Percentiles rank a stretch among this genome's conserved stretches.
Evolutionary conservation across 2,113 vertebrate genomes (phyloP).

Genomic region (Monopterus albus): DNA sequence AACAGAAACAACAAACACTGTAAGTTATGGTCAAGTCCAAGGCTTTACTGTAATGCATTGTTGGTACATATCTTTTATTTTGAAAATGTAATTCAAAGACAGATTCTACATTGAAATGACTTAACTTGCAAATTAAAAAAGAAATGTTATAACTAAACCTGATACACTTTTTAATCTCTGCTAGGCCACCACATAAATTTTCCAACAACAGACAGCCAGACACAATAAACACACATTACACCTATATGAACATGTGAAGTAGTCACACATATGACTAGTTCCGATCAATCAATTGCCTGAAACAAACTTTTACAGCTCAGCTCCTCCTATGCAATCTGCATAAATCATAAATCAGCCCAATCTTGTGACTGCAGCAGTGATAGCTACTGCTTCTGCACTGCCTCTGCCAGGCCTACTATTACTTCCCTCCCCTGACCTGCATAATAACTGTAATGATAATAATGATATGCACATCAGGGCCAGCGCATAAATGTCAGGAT

Average conservation of each 20-base stretch:
- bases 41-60: not conserved
- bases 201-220: constrained; percentile 29
- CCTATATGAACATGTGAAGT: constrained; percentile 63
- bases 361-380: constrained; percentile 75
- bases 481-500: constrained; percentile 79
- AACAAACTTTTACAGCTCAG: constrained; percentile 79
- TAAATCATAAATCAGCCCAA: constrained; percentile 82
- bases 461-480: constrained; percentile 78
- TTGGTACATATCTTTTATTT: not conserved
- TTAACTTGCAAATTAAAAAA: not conserved
- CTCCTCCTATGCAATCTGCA: constrained; percentile 56
- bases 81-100: constrained; percentile 10
- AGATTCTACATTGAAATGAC: not conserved
- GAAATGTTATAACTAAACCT: too few species aligned
- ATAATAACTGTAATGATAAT: constrained; percentile 75
- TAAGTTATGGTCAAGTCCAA: not conserved
- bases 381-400: constrained; percentile 28
- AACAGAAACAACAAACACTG: constrained; percentile 7
- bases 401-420: constrained; percentile 65
- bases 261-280: constrained; percentile 53
- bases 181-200: constrained; percentile 47
- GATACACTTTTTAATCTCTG: too few species aligned
- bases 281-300: constrained; percentile 84
- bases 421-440: constrained; percentile 67
- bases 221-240: constrained; percentile 38